Percentiles rank a stretch among this genome's conserved stretches.
phyloP scores from a whole-genome alignment of 1,140 invertebrate species.

The Lucilia cuprina region DNA sequence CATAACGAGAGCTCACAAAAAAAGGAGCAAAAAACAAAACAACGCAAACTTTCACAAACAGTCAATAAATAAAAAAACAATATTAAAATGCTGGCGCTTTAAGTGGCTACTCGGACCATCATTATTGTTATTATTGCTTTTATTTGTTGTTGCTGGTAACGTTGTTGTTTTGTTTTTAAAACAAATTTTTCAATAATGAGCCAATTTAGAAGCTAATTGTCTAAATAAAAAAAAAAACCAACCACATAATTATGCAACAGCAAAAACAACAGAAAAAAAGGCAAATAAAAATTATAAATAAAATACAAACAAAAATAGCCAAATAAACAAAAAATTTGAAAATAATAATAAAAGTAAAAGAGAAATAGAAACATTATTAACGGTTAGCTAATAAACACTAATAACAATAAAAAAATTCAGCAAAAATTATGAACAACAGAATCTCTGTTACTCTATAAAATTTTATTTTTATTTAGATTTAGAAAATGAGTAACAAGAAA shows the following conservation, averaged over 20 bases:
- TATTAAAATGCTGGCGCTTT: background rate
- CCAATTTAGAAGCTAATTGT: slow-evolving; percentile 4
- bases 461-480: too few species aligned
- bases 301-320: background rate
- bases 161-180: background rate
- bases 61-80: background rate
- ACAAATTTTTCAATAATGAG: background rate
- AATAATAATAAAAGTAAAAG: background rate
- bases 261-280: background rate
- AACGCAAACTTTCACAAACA: background rate
- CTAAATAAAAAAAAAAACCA: background rate
- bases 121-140: too few species aligned
- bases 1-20: background rate
- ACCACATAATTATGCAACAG: slow-evolving; percentile 6
- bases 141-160: too few species aligned
- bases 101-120: background rate
- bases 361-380: background rate
- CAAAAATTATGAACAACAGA: background rate
- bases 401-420: background rate
- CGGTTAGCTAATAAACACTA: background rate
- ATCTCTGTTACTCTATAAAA: too few species aligned
- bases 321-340: slow-evolving; percentile 1
- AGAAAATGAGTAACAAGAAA: too few species aligned
- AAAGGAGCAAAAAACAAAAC: background rate
- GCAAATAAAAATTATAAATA: background rate